Conservation (phyloP, 2,113 vertebrate species). For the Raja brachyura region DNA sequence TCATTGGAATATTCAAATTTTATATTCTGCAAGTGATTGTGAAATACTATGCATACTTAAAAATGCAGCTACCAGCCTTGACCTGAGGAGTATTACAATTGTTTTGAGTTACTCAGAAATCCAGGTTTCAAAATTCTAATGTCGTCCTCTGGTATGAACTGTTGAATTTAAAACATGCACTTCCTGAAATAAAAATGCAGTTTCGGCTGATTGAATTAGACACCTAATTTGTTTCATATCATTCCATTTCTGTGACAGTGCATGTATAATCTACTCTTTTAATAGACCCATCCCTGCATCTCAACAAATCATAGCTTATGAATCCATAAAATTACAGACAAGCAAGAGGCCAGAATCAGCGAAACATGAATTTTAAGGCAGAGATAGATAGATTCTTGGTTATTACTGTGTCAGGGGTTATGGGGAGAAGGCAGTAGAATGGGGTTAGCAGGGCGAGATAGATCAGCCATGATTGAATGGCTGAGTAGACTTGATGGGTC, state of each 20-base stretch:
- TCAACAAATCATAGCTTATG: neutral
- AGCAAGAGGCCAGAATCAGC: too few species aligned
- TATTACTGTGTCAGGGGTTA: too few species aligned
- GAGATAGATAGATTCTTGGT: too few species aligned
- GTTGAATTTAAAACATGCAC: neutral
- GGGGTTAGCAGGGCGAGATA: too few species aligned
- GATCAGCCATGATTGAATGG: too few species aligned
- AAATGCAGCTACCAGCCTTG: neutral
- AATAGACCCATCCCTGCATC: neutral
- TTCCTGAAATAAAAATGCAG: neutral
- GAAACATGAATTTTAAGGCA: neutral
- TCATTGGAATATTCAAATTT: neutral
- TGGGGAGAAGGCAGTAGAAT: too few species aligned
- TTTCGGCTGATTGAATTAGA: neutral
- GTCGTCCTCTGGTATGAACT: neutral
- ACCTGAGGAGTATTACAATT: neutral
- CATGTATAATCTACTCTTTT: neutral
- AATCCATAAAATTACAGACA: neutral
- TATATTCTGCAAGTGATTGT: neutral
- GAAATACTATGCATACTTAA: neutral
- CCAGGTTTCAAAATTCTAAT: neutral
- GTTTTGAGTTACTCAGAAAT: neutral
- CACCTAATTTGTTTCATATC: neutral
- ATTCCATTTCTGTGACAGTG: neutral
- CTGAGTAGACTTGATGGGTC: too few species aligned